phyloP scores from a whole-genome alignment of 2,797 vertebrate genomes.

The Agapornis canus region DNA sequence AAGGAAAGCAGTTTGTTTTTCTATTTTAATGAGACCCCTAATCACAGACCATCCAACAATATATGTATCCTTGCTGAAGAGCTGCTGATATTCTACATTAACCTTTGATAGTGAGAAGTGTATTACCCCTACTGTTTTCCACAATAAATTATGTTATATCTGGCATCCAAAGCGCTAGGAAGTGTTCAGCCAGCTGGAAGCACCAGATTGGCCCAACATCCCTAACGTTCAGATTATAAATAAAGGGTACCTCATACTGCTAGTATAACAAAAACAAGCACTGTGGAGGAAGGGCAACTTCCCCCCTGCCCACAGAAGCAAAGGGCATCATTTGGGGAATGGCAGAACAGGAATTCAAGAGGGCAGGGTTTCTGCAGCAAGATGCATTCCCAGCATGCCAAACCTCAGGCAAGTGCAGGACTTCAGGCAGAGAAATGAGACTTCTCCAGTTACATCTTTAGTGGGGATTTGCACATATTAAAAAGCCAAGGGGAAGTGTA shows the following conservation, averaged over 20 bases:
- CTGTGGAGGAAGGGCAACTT: slow-evolving; percentile 30
- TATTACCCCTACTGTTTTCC: slow-evolving; percentile 17
- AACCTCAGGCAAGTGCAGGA: not conserved
- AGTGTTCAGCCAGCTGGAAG: slow-evolving; percentile 44
- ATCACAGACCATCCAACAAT: not conserved
- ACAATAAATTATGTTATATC: slow-evolving; percentile 42
- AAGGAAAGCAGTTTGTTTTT: not conserved
- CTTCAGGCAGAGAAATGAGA: not conserved
- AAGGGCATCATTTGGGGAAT: not conserved
- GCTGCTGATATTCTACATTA: slow-evolving; percentile 34
- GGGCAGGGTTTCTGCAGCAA: not conserved
- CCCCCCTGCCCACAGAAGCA: slow-evolving; percentile 42
- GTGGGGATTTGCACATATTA: not conserved
- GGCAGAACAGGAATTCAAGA: slow-evolving; percentile 41
- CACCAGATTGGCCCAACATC: slow-evolving; percentile 18
- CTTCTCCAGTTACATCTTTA: not conserved
- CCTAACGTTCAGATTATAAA: slow-evolving; percentile 26
- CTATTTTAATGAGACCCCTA: not conserved
- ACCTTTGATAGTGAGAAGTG: not conserved
- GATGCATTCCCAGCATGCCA: not conserved
- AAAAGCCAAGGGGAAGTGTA: not conserved
- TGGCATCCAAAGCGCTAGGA: slow-evolving; percentile 8
- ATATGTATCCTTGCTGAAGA: not conserved
- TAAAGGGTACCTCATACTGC: slow-evolving; percentile 41
- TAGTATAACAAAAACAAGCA: slow-evolving; percentile 51